A percentile compares a stretch with the other conserved stretches of the same genome.
Conservation (phyloP, 2,113 vertebrate species). For the Miniopterus natalensis region DNA sequence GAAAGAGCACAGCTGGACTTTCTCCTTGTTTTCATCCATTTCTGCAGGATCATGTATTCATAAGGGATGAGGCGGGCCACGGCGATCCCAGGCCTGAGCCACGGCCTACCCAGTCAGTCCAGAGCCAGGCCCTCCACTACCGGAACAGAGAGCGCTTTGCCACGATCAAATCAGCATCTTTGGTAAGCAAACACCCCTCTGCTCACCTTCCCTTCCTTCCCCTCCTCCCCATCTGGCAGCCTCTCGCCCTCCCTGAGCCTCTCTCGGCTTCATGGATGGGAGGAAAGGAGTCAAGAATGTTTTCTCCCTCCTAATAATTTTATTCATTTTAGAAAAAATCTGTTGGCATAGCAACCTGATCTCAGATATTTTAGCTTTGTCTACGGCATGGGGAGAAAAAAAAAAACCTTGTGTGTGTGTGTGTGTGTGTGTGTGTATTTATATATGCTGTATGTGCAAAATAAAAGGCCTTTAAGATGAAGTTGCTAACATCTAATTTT, state of each 20-base stretch:
- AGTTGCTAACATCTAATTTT: constrained; percentile 74
- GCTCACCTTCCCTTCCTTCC: constrained; percentile 83
- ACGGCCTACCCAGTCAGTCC: constrained; percentile 94
- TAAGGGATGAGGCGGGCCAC: constrained; percentile 97
- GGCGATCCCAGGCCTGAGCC: constrained; percentile 95
- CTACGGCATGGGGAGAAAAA: constrained; percentile 59
- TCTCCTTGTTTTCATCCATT: constrained; percentile 96
- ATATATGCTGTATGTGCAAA: constrained; percentile 72
- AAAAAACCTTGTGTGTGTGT: constrained; percentile 68
- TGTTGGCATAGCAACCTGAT: constrained; percentile 93
- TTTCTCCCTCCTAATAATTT: constrained; percentile 81
- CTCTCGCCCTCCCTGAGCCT: constrained; percentile 82
- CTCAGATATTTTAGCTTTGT: constrained; percentile 86
- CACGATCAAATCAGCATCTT: constrained; percentile 99
- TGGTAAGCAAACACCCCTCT: constrained; percentile 92
- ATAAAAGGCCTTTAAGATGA: constrained; percentile 80
- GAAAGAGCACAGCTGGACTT: constrained; percentile 91
- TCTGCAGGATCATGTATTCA: constrained; percentile 97
- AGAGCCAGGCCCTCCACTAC: constrained; percentile 96
- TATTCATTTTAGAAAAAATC: constrained; percentile 85
- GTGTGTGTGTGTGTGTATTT: constrained; percentile 72
- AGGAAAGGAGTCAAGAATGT: constrained; percentile 83
- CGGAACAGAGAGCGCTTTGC: constrained; percentile 98
- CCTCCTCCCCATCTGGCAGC: constrained; percentile 84
- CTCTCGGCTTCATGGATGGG: constrained; percentile 80